Percentiles rank a stretch among this genome's conserved stretches.
These are phyloP conservation scores for Malacoraja senta DNA, from an alignment of 2,797 vertebrate genomes.

Conservation along the genomic window DNA sequence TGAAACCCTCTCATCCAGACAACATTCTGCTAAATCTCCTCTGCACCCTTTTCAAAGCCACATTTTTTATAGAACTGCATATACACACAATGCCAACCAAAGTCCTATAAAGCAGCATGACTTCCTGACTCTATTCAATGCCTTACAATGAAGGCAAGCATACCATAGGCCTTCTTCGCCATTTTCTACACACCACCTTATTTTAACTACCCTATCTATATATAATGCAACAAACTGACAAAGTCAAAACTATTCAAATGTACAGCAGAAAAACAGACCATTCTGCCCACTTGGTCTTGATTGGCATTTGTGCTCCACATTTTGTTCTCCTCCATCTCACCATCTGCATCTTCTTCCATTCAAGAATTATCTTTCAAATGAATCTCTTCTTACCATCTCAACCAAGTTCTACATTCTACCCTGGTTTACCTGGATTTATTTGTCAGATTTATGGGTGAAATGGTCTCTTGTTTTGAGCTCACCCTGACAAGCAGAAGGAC, in stretches of 20 bases:
- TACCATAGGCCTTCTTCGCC: too few species aligned
- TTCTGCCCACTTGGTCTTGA: background rate
- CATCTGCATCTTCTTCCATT: background rate
- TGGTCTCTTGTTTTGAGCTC: background rate
- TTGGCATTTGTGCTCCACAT: background rate
- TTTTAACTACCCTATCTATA: too few species aligned
- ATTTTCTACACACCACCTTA: too few species aligned
- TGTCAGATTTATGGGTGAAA: background rate
- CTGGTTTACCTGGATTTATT: background rate
- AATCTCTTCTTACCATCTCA: background rate
- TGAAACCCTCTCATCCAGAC: too few species aligned
- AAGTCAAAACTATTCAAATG: background rate
- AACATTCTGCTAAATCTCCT: too few species aligned
- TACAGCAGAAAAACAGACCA: background rate
- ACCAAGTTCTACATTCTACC: background rate
- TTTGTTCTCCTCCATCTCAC: background rate
- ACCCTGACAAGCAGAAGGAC: background rate
- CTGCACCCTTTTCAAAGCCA: too few species aligned
- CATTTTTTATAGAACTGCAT: too few species aligned
- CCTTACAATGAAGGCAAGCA: too few species aligned
- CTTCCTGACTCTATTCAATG: too few species aligned
- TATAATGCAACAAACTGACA: background rate
- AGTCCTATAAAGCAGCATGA: too few species aligned
- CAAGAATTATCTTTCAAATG: background rate
- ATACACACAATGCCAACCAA: too few species aligned